Conservation (phyloP, 2,888 invertebrate genomes). For the Cataglyphis altisquamis region DNA sequence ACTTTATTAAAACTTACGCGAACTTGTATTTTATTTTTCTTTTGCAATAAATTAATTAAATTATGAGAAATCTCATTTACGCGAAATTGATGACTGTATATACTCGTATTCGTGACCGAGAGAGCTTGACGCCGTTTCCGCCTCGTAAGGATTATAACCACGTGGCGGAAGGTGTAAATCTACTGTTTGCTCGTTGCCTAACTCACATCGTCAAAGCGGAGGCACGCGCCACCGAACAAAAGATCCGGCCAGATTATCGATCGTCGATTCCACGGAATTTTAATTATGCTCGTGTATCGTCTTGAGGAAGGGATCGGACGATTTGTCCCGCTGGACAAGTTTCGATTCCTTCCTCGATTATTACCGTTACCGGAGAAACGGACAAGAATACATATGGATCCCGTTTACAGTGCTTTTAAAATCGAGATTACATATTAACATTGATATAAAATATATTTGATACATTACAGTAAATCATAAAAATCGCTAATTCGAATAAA, state of each 20-base stretch:
- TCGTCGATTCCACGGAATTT: conserved; percentile 50
- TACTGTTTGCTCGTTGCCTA: background rate
- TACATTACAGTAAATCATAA: background rate
- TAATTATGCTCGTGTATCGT: conserved; percentile 28
- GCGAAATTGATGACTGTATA: conserved; percentile 8
- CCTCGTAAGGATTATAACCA: background rate
- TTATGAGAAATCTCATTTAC: conserved; percentile 4
- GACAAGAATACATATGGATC: conserved; percentile 53
- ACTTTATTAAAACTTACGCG: background rate
- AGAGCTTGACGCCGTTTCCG: conserved; percentile 11
- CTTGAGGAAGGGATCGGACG: background rate
- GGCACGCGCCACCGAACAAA: conserved; percentile 49
- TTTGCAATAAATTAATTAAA: conserved; percentile 7
- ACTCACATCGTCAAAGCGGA: background rate
- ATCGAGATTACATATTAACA: background rate
- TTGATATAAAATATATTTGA: background rate
- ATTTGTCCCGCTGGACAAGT: conserved; percentile 32
- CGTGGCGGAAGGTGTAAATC: conserved; percentile 19
- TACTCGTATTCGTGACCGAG: background rate
- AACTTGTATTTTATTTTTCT: background rate
- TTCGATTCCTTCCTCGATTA: conserved; percentile 43
- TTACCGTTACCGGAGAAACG: conserved; percentile 15
- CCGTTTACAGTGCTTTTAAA: background rate
- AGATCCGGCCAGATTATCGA: conserved; percentile 41
- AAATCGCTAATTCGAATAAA: background rate